Evolutionary conservation across 1,140 invertebrate species (phyloP).

Genomic region (Pinna nobilis): DNA sequence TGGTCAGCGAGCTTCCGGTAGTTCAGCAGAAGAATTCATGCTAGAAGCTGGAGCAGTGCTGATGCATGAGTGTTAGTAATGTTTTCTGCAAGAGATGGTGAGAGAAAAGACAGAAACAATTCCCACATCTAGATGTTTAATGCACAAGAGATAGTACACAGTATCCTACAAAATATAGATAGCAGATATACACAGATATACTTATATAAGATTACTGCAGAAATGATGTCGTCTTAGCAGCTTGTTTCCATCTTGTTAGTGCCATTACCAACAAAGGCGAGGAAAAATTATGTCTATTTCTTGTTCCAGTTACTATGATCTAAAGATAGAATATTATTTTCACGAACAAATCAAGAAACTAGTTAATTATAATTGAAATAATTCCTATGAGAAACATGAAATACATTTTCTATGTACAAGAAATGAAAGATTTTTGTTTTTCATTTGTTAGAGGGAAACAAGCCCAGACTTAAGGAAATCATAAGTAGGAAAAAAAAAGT

Average conservation of each 20-base stretch:
- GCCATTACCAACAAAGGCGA: not conserved
- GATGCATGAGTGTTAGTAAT: conserved; percentile 1
- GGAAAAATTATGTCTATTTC: not conserved
- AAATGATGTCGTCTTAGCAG: not conserved
- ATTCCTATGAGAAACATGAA: no score
- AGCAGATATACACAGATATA: conserved; percentile 6
- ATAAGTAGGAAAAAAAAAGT: no score
- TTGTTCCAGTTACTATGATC: not conserved
- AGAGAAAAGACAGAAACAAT: conserved; percentile 15
- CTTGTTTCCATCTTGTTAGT: not conserved
- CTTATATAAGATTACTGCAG: not conserved
- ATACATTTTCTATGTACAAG: no score
- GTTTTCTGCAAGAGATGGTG: not conserved
- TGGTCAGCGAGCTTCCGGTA: no score
- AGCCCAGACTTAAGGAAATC: no score
- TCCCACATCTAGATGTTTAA: conserved; percentile 26
- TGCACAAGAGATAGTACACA: conserved; percentile 7
- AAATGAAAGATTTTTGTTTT: no score
- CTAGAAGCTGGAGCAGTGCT: no score
- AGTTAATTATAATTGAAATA: no score
- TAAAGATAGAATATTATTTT: not conserved
- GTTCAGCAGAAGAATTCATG: no score
- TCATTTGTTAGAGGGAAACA: no score
- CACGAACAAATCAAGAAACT: conserved; percentile 4
- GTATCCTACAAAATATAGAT: conserved; percentile 6